phyloP scores from a whole-genome alignment of 2,797 vertebrate species.

The Cirrhinus molitorella region DNA sequence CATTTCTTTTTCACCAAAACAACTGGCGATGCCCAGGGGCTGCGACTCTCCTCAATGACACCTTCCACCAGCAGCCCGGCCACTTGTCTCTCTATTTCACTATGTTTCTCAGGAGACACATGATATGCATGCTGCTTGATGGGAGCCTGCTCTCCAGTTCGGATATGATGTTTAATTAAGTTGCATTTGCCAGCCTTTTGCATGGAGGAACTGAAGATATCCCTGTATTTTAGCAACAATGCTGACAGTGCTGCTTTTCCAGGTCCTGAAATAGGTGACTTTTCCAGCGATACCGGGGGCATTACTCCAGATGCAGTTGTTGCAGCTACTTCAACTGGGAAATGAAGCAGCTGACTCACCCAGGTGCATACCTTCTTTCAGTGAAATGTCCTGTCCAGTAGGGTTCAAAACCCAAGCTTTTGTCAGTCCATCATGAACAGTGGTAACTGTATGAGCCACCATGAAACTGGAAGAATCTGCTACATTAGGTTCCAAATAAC shows the following conservation, averaged over 20 bases:
- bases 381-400: conserved; percentile 16
- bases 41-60: no score
- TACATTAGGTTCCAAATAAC: conserved; percentile 44
- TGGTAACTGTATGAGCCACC: conserved; percentile 23
- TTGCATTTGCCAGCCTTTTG: background rate
- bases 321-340: background rate
- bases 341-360: background rate
- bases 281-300: background rate
- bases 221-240: background rate
- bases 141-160: conserved; percentile 34
- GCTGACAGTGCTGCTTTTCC: background rate
- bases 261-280: background rate
- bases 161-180: conserved; percentile 35
- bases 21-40: no score
- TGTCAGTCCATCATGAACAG: conserved; percentile 27
- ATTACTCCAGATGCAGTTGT: no score
- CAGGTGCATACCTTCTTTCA: conserved; percentile 9
- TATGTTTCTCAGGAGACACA: conserved; percentile 16
- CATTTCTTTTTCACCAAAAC: no score
- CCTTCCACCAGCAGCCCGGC: no score
- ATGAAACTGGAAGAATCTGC: conserved; percentile 22
- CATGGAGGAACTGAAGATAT: conserved; percentile 21
- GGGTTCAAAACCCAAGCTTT: conserved; percentile 25
- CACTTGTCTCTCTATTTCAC: no score
- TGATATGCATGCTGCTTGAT: conserved; percentile 23